Conservation (phyloP, 1,140 invertebrate genomes). For the Cyclina sinensis region DNA sequence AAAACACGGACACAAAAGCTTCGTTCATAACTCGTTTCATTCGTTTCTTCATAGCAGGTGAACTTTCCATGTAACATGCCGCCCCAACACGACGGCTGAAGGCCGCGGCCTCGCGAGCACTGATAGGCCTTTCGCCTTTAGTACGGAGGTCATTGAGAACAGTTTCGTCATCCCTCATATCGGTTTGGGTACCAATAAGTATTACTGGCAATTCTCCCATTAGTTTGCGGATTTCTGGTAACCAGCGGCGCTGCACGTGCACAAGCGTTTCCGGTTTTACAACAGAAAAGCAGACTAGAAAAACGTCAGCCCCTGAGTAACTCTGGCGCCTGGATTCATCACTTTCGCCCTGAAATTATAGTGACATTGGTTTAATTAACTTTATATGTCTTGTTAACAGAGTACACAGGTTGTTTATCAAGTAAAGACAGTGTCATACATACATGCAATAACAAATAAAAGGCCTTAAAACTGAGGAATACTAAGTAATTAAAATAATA, state of each 20-base stretch:
- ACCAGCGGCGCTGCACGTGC: slow-evolving; percentile 77
- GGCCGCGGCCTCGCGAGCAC: slow-evolving; percentile 50
- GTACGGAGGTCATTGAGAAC: slow-evolving; percentile 66
- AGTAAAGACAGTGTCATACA: too few species aligned
- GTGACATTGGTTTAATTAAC: too few species aligned
- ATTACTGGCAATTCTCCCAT: slow-evolving; percentile 75
- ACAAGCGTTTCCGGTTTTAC: slow-evolving; percentile 73
- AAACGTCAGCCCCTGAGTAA: slow-evolving; percentile 75
- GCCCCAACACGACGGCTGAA: slow-evolving; percentile 69
- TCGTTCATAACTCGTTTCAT: slow-evolving; percentile 72
- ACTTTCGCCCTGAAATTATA: slow-evolving; percentile 68
- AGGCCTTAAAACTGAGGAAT: too few species aligned
- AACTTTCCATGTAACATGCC: slow-evolving; percentile 76
- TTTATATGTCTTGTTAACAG: too few species aligned
- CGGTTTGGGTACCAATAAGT: slow-evolving; percentile 78
- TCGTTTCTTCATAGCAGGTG: slow-evolving; percentile 86
- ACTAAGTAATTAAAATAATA: too few species aligned
- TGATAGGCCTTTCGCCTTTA: slow-evolving; percentile 68
- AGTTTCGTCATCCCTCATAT: slow-evolving; percentile 74
- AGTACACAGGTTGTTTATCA: too few species aligned
- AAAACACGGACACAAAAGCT: slow-evolving; percentile 76
- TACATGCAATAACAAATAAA: too few species aligned
- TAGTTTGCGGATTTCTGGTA: slow-evolving; percentile 77
- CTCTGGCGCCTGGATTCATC: slow-evolving; percentile 63
- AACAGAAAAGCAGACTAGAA: slow-evolving; percentile 82